Conservation (phyloP, 2,888 invertebrate genomes). For the Rotaria macrura region DNA sequence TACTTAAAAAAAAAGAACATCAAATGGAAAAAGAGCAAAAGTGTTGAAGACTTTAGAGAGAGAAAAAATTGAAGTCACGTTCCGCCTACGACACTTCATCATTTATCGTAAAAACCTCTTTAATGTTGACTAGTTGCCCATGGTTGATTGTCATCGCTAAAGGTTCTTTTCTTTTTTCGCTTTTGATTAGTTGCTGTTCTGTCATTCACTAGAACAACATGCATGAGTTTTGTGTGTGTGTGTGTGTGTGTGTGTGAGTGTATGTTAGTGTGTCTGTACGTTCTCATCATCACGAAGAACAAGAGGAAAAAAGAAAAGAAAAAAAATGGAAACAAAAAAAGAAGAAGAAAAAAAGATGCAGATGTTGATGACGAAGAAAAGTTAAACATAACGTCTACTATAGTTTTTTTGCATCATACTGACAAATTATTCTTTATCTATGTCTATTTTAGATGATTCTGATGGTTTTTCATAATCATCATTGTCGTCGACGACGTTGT, state of each 20-base stretch:
- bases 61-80: background rate
- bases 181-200: background rate
- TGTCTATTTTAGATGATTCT: background rate
- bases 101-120: background rate
- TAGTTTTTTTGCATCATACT: background rate
- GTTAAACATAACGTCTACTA: background rate
- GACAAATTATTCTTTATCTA: background rate
- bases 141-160: background rate
- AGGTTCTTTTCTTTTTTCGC: background rate
- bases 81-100: background rate
- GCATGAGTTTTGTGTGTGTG: background rate
- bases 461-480: background rate
- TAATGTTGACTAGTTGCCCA: background rate
- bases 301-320: background rate
- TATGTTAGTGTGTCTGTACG: background rate
- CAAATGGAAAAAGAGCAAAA: background rate
- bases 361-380: background rate
- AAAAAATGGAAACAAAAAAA: background rate
- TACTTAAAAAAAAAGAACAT: background rate
- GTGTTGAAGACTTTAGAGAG: background rate
- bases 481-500: background rate
- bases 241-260: background rate
- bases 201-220: background rate
- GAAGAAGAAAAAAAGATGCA: background rate
- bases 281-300: background rate